Base-by-base conservation (phyloP, 1,140 invertebrate genomes). In the Lordiphosa clarofinis region DNA sequence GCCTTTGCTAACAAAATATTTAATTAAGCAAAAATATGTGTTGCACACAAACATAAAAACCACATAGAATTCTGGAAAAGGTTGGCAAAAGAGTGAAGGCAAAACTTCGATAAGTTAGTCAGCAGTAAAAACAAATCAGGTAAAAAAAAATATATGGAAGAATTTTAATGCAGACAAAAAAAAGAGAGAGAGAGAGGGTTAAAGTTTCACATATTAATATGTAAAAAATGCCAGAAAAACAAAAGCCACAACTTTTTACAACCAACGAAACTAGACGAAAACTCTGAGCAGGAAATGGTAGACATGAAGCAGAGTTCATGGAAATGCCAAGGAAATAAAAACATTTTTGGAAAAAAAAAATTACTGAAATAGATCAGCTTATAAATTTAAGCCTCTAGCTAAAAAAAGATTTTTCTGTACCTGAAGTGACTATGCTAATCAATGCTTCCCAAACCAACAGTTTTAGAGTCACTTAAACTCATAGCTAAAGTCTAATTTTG, bases 1-100 rank as follows among this genome's bases (percentile, higher is more conserved):
- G 49, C 21, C 43, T 44, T 21, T 10, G 50, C 72, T 58, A 58
- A 72, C 63, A 61, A 69, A 73, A 76, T 82, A 82, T 82, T 82
- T 82, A 82, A 84, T 84, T 84, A 82, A 82, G 78, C 72, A 82
- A 76, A 79, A 76, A 76, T 76, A 71, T 69, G 68, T 52, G 68
- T 52, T 76, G 59, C 59, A 69, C 56, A 65, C 38, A 58, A 31
- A 31, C 48, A 49, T 24, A 24, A 10, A 37, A 56, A 75, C 66
- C 60, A 60, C 54, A 66, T 19, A 40, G 56, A 57, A 39, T 28
- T 6, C 24, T 28, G 6, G 24, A 58, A 31, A 68, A 39, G 63
- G 15, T 31, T 2, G 33, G n/a, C n/a, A 13, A 40, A 19, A 15
- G 37, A 31, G 53, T n/a, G 31, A 21, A 52, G 37, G 8, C 8